phyloP scores from a whole-genome alignment of 1,140 invertebrate species.

The Varroa destructor region DNA sequence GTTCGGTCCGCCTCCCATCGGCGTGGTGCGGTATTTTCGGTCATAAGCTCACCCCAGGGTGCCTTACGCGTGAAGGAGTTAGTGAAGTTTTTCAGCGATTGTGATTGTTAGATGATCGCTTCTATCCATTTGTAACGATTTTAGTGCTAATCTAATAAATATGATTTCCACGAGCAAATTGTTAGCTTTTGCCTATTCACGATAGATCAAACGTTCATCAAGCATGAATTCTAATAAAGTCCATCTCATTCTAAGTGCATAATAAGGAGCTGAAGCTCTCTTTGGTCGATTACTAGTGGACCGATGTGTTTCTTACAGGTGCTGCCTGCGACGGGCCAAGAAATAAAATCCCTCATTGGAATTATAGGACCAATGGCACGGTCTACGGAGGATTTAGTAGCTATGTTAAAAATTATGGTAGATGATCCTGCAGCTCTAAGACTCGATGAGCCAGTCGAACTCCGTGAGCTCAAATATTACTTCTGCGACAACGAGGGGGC shows the following conservation, averaged over 20 bases:
- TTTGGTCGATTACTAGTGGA: too few species aligned
- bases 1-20: slow-evolving; percentile 82
- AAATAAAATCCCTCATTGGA: slow-evolving; percentile 5
- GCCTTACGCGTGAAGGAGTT: background rate
- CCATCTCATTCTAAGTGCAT: too few species aligned
- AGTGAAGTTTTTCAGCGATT: background rate
- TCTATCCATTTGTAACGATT: too few species aligned
- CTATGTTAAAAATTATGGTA: slow-evolving; percentile 57
- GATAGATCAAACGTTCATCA: too few species aligned
- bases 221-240: too few species aligned
- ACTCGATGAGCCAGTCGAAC: slow-evolving; percentile 1
- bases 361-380: slow-evolving; percentile 77
- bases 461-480: slow-evolving; percentile 13
- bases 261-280: too few species aligned
- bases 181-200: too few species aligned
- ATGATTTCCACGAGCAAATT: too few species aligned
- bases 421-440: slow-evolving; percentile 43
- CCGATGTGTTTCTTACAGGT: slow-evolving; percentile 38
- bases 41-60: slow-evolving; percentile 43
- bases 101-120: background rate
- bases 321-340: slow-evolving; percentile 64
- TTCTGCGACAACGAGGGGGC: slow-evolving; percentile 18
- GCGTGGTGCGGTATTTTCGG: slow-evolving; percentile 91
- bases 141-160: too few species aligned
- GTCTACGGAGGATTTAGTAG: slow-evolving; percentile 65